A percentile compares a stretch with the other conserved stretches of the same genome.
Conservation (phyloP, 2,797 vertebrate genomes). For the Sciurus carolinensis region DNA sequence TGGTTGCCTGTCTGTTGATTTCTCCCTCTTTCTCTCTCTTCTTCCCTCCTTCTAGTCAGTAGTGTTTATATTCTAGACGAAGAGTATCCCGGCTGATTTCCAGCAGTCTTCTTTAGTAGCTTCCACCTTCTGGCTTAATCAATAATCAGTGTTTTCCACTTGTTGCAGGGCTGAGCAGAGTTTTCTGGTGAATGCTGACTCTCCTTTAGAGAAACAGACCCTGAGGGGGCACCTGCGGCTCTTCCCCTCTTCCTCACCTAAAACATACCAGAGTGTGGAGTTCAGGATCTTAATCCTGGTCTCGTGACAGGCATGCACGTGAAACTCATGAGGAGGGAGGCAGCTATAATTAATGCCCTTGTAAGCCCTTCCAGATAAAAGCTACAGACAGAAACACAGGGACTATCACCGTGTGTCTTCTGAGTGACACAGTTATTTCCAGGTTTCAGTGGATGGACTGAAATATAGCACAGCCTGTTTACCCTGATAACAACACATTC, state of each 20-base stretch:
- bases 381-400: neutral
- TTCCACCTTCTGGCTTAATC: fast-evolving
- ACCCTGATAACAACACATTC: neutral
- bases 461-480: neutral
- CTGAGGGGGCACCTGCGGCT: neutral
- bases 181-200: neutral
- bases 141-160: neutral
- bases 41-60: too few species aligned
- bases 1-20: too few species aligned
- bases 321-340: neutral
- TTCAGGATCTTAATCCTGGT: neutral
- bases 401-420: neutral
- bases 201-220: neutral
- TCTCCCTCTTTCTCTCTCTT: neutral
- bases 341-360: neutral
- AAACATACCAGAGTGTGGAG: neutral
- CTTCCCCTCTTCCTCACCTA: neutral
- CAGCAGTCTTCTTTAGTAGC: neutral
- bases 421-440: too few species aligned
- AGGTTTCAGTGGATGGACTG: neutral
- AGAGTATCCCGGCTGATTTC: neutral
- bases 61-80: neutral
- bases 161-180: too few species aligned
- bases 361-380: neutral
- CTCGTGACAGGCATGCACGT: too few species aligned